A percentile compares a stretch with the other conserved stretches of the same genome.
These are phyloP conservation scores for Coryphaenoides rupestris DNA, from an alignment of 2,113 vertebrate species.

Conservation along the genomic window DNA sequence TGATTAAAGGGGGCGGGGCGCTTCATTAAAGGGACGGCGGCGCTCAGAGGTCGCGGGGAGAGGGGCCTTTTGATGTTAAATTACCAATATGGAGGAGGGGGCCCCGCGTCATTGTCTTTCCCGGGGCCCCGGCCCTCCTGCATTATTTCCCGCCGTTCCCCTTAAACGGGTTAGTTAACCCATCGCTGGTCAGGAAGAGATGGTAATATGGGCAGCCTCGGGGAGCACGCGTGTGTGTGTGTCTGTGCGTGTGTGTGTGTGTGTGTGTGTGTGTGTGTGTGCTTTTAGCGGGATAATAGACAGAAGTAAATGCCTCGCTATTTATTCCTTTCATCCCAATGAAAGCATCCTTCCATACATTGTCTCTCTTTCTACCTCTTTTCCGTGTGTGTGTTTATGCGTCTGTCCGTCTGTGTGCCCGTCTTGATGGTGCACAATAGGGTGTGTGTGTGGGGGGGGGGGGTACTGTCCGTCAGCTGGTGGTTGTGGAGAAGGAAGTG, in stretches of 20 bases:
- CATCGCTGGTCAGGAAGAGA: slow-evolving; percentile 59
- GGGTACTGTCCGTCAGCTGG: too few species aligned
- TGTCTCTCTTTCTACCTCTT: slow-evolving; percentile 48
- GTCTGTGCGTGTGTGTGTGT: too few species aligned
- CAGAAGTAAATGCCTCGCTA: slow-evolving; percentile 60
- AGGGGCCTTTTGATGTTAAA: slow-evolving; percentile 83
- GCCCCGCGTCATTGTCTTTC: slow-evolving; percentile 76
- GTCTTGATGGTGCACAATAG: too few species aligned
- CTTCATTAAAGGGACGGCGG: slow-evolving; percentile 78
- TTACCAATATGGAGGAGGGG: slow-evolving; percentile 79
- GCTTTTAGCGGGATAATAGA: slow-evolving; percentile 68
- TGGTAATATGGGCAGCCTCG: slow-evolving; percentile 55
- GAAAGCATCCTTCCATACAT: slow-evolving; percentile 64
- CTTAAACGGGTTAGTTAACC: slow-evolving; percentile 79
- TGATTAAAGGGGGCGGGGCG: slow-evolving; percentile 92
- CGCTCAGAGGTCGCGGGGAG: slow-evolving; percentile 77
- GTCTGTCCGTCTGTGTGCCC: slow-evolving; percentile 20
- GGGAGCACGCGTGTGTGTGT: too few species aligned
- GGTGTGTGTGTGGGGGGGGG: too few species aligned
- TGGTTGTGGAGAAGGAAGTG: too few species aligned
- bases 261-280: neutral
- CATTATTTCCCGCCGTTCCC: slow-evolving; percentile 76
- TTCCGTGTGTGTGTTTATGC: slow-evolving; percentile 42
- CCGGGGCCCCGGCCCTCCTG: slow-evolving; percentile 52
- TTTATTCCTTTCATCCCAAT: slow-evolving; percentile 70